Conservation (phyloP, 2,888 invertebrate species). For the Venustoraphidia nigricollis region DNA sequence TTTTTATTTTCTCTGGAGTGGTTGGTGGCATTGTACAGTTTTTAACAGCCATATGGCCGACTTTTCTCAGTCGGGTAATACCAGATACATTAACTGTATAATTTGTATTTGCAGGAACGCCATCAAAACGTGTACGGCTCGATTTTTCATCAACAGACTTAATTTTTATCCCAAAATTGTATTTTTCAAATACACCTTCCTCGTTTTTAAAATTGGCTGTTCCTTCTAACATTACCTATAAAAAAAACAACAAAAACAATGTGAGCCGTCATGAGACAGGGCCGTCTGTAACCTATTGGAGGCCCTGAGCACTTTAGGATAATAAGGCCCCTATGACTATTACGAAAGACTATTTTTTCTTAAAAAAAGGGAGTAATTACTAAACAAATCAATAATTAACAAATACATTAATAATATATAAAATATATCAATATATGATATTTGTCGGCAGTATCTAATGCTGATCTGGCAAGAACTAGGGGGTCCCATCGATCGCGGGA, state of each 20-base stretch:
- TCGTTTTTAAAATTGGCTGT: conserved; percentile 37
- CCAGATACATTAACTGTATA: conserved; percentile 66
- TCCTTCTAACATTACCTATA: conserved; percentile 33
- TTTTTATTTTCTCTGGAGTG: conserved; percentile 45
- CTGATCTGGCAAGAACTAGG: too few species aligned
- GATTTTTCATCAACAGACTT: conserved; percentile 37
- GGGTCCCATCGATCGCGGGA: too few species aligned
- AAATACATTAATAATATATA: too few species aligned
- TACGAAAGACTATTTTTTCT: too few species aligned
- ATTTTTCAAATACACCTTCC: conserved; percentile 30
- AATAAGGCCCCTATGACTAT: too few species aligned
- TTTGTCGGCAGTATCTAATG: too few species aligned
- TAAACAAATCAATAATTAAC: too few species aligned
- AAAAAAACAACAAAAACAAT: conserved; percentile 5
- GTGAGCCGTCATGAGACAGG: too few species aligned
- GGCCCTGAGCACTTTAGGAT: too few species aligned
- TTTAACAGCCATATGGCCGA: conserved; percentile 47
- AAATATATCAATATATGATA: too few species aligned
- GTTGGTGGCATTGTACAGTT: conserved; percentile 57
- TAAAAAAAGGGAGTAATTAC: too few species aligned
- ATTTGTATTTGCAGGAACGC: conserved; percentile 67
- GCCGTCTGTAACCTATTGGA: too few species aligned
- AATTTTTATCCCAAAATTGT: conserved; percentile 42
- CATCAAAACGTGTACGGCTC: conserved; percentile 41
- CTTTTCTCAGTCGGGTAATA: conserved; percentile 57